Evolutionary conservation across 2,797 vertebrate genomes (phyloP).

Genomic region (Phrynocephalus vlangalii): DNA sequence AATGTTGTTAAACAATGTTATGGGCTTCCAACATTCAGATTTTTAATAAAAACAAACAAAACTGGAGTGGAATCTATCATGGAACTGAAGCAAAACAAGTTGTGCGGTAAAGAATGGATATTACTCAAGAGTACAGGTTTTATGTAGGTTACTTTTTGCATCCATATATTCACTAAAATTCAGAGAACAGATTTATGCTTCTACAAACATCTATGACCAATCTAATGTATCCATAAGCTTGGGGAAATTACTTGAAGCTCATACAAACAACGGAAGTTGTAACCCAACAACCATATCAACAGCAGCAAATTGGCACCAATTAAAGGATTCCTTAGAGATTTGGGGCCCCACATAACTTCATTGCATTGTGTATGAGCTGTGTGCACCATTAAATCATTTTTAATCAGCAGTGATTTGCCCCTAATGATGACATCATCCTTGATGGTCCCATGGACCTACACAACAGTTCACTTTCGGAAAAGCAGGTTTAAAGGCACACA

Average conservation of each 20-base stretch:
- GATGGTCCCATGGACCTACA: too few species aligned
- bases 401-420: too few species aligned
- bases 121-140: neutral
- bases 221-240: neutral
- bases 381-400: too few species aligned
- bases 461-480: neutral
- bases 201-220: neutral
- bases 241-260: neutral
- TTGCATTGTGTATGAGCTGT: too few species aligned
- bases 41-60: slow-evolving; percentile 9
- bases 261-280: too few species aligned
- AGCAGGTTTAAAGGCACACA: neutral
- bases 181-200: neutral
- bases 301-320: too few species aligned
- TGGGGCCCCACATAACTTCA: too few species aligned
- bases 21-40: neutral
- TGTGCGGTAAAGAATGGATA: neutral
- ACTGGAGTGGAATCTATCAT: neutral
- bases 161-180: neutral
- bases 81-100: neutral
- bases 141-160: neutral
- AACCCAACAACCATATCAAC: too few species aligned
- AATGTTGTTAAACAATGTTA: neutral
- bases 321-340: too few species aligned
- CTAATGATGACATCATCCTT: too few species aligned